These are phyloP conservation scores for Delia radicum DNA, from an alignment of 1,140 invertebrate species.

Conservation along the genomic window DNA sequence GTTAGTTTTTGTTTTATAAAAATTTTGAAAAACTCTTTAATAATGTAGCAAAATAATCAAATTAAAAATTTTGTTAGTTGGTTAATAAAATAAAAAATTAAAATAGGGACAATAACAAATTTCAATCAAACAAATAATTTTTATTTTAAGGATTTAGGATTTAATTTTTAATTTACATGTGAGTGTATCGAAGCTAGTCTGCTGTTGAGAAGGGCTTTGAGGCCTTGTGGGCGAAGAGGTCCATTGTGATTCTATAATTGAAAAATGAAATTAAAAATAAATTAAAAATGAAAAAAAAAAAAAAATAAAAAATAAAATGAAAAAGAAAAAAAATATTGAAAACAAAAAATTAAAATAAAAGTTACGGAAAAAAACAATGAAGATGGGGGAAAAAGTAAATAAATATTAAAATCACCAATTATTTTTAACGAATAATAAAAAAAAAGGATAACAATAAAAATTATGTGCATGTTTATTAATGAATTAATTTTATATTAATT, in stretches of 20 bases:
- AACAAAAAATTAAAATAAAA: constrained; percentile 32
- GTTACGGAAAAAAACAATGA: background rate
- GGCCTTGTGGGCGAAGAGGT: constrained; percentile 58
- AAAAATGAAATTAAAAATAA: constrained; percentile 41
- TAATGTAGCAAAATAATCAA: background rate
- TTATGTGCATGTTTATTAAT: background rate
- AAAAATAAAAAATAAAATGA: constrained; percentile 33
- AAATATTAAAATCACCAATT: background rate
- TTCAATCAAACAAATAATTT: constrained; percentile 27
- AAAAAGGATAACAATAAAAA: too few species aligned
- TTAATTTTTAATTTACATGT: constrained; percentile 56
- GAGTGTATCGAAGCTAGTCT: constrained; percentile 59
- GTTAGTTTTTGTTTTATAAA: background rate
- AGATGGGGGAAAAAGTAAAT: background rate
- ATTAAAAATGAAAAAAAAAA: constrained; percentile 30
- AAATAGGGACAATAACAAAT: background rate
- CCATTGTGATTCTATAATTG: constrained; percentile 59
- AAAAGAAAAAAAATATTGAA: constrained; percentile 35
- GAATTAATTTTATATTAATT: too few species aligned
- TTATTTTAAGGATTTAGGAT: constrained; percentile 38
- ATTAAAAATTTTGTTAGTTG: background rate
- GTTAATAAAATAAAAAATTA: constrained; percentile 1
- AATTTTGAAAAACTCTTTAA: background rate
- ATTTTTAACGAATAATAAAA: background rate
- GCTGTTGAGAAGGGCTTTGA: constrained; percentile 58